Percentiles rank a stretch among this genome's conserved stretches.
Evolutionary conservation across 2,888 invertebrate genomes (phyloP).

Genomic region (Cryptosula pallasiana): DNA sequence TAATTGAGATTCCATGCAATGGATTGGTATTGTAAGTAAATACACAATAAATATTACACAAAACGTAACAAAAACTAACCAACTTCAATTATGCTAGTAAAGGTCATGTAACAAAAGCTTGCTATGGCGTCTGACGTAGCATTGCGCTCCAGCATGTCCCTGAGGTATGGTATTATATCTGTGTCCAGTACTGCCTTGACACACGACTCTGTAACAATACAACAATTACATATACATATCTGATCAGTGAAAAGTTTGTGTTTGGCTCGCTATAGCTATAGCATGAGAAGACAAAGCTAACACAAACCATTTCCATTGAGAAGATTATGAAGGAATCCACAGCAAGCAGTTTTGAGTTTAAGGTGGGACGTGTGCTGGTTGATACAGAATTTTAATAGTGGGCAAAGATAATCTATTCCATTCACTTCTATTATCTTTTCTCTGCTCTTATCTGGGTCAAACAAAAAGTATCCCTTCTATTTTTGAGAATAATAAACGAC

Average conservation of each 20-base stretch:
- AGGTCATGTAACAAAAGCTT: not conserved
- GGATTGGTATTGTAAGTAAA: too few species aligned
- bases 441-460: not conserved
- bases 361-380: not conserved
- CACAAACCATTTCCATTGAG: conserved; percentile 23
- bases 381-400: not conserved
- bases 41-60: too few species aligned
- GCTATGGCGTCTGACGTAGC: not conserved
- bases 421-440: not conserved
- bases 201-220: conserved; percentile 15
- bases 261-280: too few species aligned
- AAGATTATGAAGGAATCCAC: conserved; percentile 20
- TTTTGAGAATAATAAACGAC: too few species aligned
- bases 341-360: not conserved
- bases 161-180: not conserved
- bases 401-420: not conserved
- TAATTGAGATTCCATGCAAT: too few species aligned
- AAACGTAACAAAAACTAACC: not conserved
- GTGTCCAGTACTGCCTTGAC: conserved; percentile 6
- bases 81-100: not conserved
- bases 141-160: not conserved
- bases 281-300: too few species aligned
- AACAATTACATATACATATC: too few species aligned
- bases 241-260: too few species aligned
- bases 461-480: too few species aligned